Conservation (phyloP, 2,113 vertebrate genomes). For the Microtus pennsylvanicus region DNA sequence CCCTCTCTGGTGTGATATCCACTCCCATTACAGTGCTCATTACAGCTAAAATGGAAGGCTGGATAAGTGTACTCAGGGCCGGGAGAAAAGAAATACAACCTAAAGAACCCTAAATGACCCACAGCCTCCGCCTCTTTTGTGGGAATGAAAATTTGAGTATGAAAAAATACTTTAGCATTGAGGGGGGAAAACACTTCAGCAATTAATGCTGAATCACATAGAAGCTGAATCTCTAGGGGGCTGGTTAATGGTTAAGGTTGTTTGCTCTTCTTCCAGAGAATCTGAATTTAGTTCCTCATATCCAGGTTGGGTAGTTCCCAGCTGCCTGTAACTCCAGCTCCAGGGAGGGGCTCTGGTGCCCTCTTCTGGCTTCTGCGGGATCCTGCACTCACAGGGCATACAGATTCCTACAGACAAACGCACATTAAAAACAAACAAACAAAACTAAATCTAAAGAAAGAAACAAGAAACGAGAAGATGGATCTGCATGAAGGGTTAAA, state of each 20-base stretch:
- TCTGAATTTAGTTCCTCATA: neutral
- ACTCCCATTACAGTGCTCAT: neutral
- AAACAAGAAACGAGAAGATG: neutral
- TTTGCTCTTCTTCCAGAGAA: neutral
- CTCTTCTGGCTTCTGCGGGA: neutral
- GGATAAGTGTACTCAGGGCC: neutral
- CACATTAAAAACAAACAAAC: neutral
- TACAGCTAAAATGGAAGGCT: neutral
- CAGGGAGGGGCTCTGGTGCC: too few relatives aligned
- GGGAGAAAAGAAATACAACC: neutral
- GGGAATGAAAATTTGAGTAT: constrained; percentile 68
- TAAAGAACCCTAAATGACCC: constrained; percentile 59
- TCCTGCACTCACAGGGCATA: neutral
- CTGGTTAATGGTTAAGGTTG: constrained; percentile 2
- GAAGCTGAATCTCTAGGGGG: constrained; percentile 71
- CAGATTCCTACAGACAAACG: neutral
- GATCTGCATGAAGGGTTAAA: neutral
- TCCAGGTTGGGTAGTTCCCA: neutral
- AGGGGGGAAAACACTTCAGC: constrained; percentile 61
- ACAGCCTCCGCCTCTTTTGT: constrained; percentile 74
- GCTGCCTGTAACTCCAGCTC: neutral
- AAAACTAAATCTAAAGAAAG: neutral
- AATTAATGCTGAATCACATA: constrained; percentile 69
- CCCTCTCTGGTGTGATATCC: constrained; percentile 1
- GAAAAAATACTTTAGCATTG: constrained; percentile 71